Percentiles rank a stretch among this genome's conserved stretches.
Conservation (phyloP, 2,797 vertebrate genomes). For the Liasis olivaceus region DNA sequence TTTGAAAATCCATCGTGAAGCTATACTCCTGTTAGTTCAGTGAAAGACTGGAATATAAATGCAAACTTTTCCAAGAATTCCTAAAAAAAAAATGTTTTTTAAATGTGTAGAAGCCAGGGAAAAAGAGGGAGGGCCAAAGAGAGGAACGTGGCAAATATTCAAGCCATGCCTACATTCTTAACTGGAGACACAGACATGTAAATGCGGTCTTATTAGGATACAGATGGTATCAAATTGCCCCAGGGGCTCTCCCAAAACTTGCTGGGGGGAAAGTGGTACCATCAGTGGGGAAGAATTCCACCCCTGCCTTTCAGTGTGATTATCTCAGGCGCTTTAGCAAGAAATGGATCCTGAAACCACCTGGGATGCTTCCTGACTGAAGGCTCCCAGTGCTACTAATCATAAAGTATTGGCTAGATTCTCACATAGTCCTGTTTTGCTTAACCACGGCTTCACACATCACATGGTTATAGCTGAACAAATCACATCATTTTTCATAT, state of each 20-base stretch:
- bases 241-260: neutral
- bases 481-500: neutral
- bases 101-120: neutral
- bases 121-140: neutral
- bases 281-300: neutral
- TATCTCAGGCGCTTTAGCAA: neutral
- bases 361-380: neutral
- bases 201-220: neutral
- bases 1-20: neutral
- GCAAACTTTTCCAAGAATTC: neutral
- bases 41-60: neutral
- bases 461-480: neutral
- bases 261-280: neutral
- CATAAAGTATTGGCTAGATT: neutral
- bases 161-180: neutral
- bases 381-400: neutral
- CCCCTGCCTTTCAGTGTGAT: neutral
- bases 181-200: neutral
- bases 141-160: neutral
- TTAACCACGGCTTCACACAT: neutral
- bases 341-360: neutral
- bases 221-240: neutral
- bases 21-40: neutral
- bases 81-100: neutral
- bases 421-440: neutral